These are phyloP conservation scores for Ostrea edulis DNA, from an alignment of 1,140 invertebrate genomes.

Conservation along the genomic window DNA sequence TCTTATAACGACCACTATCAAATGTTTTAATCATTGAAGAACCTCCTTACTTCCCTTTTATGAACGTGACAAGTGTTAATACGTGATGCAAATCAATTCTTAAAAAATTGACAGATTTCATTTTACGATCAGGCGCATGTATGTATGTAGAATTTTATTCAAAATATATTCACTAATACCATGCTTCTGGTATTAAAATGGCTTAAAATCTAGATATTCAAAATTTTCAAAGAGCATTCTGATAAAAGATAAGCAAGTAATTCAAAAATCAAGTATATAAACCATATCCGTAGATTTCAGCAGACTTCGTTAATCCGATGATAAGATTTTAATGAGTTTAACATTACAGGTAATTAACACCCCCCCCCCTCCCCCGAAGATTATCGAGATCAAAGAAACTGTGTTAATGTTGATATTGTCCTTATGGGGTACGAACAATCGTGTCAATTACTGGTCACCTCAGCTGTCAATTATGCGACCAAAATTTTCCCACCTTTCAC, in stretches of 20 bases:
- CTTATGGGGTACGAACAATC: not conserved
- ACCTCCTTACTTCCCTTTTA: too few species aligned
- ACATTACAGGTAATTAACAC: constrained; percentile 1
- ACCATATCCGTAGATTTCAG: not conserved
- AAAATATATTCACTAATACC: too few species aligned
- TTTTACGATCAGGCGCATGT: too few species aligned
- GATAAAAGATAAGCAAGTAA: not conserved
- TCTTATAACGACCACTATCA: too few species aligned
- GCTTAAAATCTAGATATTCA: too few species aligned
- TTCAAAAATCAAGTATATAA: not conserved
- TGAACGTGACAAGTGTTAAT: too few species aligned
- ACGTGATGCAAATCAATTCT: too few species aligned
- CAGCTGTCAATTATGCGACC: not conserved
- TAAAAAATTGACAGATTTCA: too few species aligned
- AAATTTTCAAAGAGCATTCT: too few species aligned
- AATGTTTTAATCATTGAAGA: too few species aligned
- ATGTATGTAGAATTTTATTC: too few species aligned
- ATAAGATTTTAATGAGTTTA: constrained; percentile 23
- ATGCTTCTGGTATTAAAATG: too few species aligned
- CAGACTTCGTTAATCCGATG: not conserved
- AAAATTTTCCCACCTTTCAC: constrained; percentile 30
- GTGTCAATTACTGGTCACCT: constrained; percentile 22
- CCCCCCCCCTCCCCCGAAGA: not conserved
- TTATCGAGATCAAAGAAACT: constrained; percentile 15
- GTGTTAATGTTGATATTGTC: not conserved